Evolutionary conservation across 2,113 vertebrate genomes (phyloP).

Genomic region (Pithys albifrons): DNA sequence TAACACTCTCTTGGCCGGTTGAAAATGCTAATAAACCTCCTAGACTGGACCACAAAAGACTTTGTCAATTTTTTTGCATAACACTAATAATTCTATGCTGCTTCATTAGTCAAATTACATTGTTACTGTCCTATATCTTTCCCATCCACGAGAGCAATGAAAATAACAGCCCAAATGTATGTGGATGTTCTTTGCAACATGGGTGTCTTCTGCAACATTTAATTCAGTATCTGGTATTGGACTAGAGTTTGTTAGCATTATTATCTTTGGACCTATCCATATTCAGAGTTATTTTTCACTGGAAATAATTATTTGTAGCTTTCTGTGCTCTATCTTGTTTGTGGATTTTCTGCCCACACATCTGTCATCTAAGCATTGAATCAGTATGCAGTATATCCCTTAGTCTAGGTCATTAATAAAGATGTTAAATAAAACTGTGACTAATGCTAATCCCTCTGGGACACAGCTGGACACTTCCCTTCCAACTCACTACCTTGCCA

Average conservation of each 20-base stretch:
- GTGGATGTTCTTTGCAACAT: neutral
- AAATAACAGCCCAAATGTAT: neutral
- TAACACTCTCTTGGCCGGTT: neutral
- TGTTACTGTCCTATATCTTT: neutral
- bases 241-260: neutral
- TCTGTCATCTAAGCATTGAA: neutral
- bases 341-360: neutral
- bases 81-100: neutral
- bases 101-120: neutral
- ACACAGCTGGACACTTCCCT: constrained; percentile 61
- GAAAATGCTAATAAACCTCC: neutral
- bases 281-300: neutral
- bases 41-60: neutral
- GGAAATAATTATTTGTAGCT: neutral
- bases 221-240: neutral
- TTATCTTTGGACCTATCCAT: neutral
- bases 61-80: neutral
- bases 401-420: constrained; percentile 57
- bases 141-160: neutral
- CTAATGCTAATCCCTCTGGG: constrained; percentile 57
- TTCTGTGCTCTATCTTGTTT: neutral
- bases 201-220: neutral
- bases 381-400: neutral
- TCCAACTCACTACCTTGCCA: constrained; percentile 27
- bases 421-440: constrained; percentile 65